Evolutionary conservation across 2,113 vertebrate genomes (phyloP).

Genomic region (Pseudolaguvia tuberculata): DNA sequence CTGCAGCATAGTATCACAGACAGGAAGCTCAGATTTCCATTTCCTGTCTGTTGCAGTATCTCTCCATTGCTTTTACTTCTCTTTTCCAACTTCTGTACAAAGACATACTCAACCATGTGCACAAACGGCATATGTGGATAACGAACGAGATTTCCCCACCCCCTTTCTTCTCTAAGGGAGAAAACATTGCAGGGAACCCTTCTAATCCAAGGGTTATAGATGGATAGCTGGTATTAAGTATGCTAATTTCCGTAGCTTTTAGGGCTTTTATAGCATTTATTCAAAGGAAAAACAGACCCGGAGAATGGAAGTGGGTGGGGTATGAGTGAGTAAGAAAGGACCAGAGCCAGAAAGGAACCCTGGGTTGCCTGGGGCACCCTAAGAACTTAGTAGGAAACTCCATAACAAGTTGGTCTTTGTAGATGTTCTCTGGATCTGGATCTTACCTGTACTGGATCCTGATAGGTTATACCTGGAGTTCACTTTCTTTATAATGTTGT

Average conservation of each 20-base stretch:
- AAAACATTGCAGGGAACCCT: no score
- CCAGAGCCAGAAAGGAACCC: no score
- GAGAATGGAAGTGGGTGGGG: no score
- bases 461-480: slow-evolving; percentile 94
- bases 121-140: neutral
- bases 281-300: no score
- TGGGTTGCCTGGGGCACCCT: neutral
- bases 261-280: no score
- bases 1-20: neutral
- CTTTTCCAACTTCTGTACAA: neutral
- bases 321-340: no score
- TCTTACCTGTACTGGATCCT: slow-evolving; percentile 91
- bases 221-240: neutral
- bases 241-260: no score
- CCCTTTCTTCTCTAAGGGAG: no score
- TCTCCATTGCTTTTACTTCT: slow-evolving; percentile 3
- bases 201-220: neutral
- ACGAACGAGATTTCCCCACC: no score
- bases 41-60: slow-evolving; percentile 7
- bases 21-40: neutral
- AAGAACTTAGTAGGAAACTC: neutral
- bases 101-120: neutral
- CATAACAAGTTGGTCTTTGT: neutral
- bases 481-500: slow-evolving; percentile 95
- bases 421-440: neutral